Percentiles rank a stretch among this genome's conserved stretches.
phyloP scores from a whole-genome alignment of 2,888 invertebrate species.

The Pasiphila rectangulata region DNA sequence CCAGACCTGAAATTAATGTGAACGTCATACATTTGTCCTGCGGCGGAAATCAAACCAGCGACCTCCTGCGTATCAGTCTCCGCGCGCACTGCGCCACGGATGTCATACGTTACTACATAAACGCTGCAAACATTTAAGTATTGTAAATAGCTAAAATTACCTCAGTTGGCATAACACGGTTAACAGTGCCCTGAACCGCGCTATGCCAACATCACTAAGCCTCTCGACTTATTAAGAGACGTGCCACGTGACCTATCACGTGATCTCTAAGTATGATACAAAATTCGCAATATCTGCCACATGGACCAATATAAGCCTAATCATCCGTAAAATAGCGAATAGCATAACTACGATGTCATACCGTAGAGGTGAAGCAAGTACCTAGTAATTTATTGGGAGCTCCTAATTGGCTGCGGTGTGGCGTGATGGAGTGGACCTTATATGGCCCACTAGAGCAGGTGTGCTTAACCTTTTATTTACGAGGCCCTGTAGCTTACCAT shows the following conservation, averaged over 20 bases:
- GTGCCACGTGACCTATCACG: too few species aligned
- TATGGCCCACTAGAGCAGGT: constrained; percentile 13
- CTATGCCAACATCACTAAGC: too few species aligned
- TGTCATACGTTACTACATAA: background rate
- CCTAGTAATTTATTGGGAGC: constrained; percentile 25
- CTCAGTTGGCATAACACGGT: too few species aligned
- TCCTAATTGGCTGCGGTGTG: constrained; percentile 29
- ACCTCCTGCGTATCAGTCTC: too few species aligned
- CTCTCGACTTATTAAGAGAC: too few species aligned
- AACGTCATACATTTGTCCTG: too few species aligned
- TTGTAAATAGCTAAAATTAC: too few species aligned
- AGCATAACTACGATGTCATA: constrained; percentile 9
- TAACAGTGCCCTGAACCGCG: too few species aligned
- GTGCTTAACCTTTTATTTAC: background rate
- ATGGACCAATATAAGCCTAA: background rate
- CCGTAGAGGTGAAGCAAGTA: constrained; percentile 7
- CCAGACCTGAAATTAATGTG: too few species aligned
- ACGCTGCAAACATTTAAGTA: too few species aligned
- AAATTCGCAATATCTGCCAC: background rate
- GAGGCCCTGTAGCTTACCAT: background rate
- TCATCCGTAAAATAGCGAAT: constrained; percentile 15
- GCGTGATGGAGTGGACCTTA: constrained; percentile 25
- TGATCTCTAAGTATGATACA: too few species aligned
- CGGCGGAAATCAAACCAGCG: background rate
- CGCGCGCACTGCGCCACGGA: background rate